A percentile compares a stretch with the other conserved stretches of the same genome.
Evolutionary conservation across 2,113 vertebrate genomes (phyloP).

Genomic region (Phrynosoma blainvillii): DNA sequence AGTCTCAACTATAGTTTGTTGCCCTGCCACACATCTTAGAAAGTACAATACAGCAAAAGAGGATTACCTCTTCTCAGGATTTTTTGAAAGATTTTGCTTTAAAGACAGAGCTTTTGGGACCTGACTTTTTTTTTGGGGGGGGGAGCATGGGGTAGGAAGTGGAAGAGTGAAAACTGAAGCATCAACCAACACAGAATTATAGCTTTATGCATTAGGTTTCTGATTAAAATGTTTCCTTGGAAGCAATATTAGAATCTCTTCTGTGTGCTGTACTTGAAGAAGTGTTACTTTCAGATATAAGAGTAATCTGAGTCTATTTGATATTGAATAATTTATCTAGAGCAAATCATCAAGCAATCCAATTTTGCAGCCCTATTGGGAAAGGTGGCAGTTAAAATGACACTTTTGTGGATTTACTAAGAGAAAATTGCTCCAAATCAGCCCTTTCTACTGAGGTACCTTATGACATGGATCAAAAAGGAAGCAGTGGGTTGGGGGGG

Average conservation of each 20-base stretch:
- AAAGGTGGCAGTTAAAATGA: background rate
- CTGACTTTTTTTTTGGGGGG: background rate
- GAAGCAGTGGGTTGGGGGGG: background rate
- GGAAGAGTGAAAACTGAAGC: background rate
- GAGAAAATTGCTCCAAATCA: background rate
- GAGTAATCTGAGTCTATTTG: slow-evolving; percentile 5
- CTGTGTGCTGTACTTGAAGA: background rate
- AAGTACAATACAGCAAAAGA: background rate
- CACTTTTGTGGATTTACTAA: slow-evolving; percentile 5
- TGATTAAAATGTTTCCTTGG: slow-evolving; percentile 4
- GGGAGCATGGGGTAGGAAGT: too few relatives aligned
- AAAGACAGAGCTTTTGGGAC: background rate
- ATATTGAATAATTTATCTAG: slow-evolving; percentile 28
- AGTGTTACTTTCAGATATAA: background rate
- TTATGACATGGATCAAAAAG: background rate
- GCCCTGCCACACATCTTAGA: background rate
- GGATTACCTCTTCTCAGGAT: background rate
- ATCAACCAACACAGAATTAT: background rate
- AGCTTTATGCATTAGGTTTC: background rate
- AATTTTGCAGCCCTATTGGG: slow-evolving; percentile 1
- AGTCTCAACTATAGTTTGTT: background rate
- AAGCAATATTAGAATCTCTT: slow-evolving; percentile 3
- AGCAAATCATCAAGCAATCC: slow-evolving; percentile 1
- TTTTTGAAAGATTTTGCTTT: background rate
- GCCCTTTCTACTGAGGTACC: background rate